phyloP scores from a whole-genome alignment of 2,113 vertebrate genomes.

The Sapayoa aenigma region DNA sequence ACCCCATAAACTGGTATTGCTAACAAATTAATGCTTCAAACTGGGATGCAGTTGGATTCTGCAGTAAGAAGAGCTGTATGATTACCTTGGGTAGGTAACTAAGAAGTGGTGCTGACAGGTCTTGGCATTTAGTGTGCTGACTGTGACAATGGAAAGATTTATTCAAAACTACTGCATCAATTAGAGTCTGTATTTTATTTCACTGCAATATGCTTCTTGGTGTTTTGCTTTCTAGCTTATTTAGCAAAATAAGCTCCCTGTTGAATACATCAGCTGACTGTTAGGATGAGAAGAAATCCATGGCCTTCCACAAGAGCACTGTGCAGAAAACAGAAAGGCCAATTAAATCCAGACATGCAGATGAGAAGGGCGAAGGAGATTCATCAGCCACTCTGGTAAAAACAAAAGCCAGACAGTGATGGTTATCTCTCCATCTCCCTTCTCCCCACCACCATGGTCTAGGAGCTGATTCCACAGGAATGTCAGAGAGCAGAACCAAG shows the following conservation, averaged over 20 bases:
- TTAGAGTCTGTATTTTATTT: constrained; percentile 47
- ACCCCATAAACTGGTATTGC: background rate
- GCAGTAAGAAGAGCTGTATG: background rate
- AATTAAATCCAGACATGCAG: background rate
- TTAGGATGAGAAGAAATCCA: constrained; percentile 35
- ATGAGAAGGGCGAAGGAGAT: background rate
- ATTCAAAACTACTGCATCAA: constrained; percentile 33
- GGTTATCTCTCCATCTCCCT: background rate
- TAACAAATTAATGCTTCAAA: constrained; percentile 1
- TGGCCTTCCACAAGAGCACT: background rate
- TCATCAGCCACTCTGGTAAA: background rate
- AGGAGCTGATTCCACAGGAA: background rate
- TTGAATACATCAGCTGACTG: constrained; percentile 34
- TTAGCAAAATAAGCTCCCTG: constrained; percentile 40
- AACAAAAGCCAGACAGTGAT: background rate
- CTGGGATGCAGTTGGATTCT: background rate
- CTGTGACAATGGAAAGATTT: constrained; percentile 55
- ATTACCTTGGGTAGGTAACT: constrained; percentile 54
- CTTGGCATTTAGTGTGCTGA: constrained; percentile 22
- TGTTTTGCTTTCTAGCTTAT: constrained; percentile 51
- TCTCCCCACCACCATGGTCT: background rate
- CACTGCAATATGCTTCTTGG: constrained; percentile 28
- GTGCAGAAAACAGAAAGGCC: background rate
- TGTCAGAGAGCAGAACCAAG: background rate
- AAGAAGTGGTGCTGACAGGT: constrained; percentile 47